Base-by-base conservation (phyloP, 2,113 vertebrate genomes). In the Oncorhynchus clarkii region DNA sequence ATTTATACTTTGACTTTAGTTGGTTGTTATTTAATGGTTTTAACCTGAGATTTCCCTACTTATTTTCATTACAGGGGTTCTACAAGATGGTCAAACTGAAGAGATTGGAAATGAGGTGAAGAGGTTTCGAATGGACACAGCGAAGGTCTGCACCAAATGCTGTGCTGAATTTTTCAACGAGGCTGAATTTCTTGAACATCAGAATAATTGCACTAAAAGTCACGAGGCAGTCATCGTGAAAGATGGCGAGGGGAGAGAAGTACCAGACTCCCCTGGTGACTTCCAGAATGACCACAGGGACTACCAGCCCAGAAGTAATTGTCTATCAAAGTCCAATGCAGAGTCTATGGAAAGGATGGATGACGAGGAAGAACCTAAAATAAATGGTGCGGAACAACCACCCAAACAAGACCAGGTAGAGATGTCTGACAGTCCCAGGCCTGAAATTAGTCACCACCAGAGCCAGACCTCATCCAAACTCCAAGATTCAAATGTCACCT, bases 201-300 rank as follows among this genome's bases (percentile, higher is more conserved):
- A 96, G 92, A 95, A 91, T 86, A 96, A 83, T 91, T 99, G 98
- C 95, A 96, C 95, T 87, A 97, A 98, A 89, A 95, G 88, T 70
- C 95, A 95, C 2, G 94, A 94, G 20, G 97, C 99, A 62, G 93
- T 99, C 72, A 97, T 99, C 79, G 94, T 99, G 96, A 97, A 93
- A 2, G 95, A 96, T 24, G 77, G 91, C 0, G 95, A 97, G 54
- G 90, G 93, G 26, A 64, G 86, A 0, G 91, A 93, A 6, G 84
- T 94, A 11, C 89, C 91, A 0, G 84, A 85, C 2, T 92, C 94
- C 48, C 84, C 90, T 0, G 94, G 93, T 20, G 87, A 88, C 81
- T 92, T 93, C 11, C 48, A 85, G 0, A 85, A 90, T 4, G 92
- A 94, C 3, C 88, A 88, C 0, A 78, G 91, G 20, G 93, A 95